phyloP scores from a whole-genome alignment of 2,797 vertebrate genomes.

The Threskiornis aethiopicus region DNA sequence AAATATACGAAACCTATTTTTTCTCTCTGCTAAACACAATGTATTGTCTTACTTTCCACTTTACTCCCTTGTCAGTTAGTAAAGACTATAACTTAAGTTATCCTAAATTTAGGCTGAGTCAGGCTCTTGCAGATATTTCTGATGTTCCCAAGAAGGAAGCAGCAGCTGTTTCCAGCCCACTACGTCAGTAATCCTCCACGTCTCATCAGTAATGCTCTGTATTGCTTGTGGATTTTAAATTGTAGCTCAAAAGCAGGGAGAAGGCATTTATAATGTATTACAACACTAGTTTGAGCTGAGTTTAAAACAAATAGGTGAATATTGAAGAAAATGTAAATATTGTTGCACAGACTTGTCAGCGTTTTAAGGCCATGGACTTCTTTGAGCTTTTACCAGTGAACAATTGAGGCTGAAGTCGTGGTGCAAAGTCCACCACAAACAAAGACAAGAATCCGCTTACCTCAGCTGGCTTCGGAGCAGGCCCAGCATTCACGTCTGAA shows the following conservation, averaged over 20 bases:
- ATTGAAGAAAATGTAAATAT: not conserved
- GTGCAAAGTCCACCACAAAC: slow-evolving; percentile 17
- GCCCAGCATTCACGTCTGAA: not conserved
- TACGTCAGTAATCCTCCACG: not conserved
- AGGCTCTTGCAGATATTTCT: not conserved
- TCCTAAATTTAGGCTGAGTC: slow-evolving; percentile 17
- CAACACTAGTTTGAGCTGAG: not conserved
- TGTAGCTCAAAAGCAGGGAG: not conserved
- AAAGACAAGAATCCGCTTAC: slow-evolving; percentile 41
- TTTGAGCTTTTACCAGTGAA: not conserved
- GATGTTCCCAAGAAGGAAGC: not conserved
- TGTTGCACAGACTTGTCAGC: not conserved
- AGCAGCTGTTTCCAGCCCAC: slow-evolving; percentile 33
- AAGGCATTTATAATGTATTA: not conserved
- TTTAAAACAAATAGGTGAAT: not conserved
- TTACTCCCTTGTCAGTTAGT: not conserved
- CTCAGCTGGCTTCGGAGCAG: slow-evolving; percentile 1
- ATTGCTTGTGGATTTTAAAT: not conserved
- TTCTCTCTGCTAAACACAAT: not conserved
- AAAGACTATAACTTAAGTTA: not conserved
- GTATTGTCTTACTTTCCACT: not conserved
- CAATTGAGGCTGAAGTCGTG: not conserved
- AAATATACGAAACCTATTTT: not conserved
- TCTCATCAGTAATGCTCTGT: not conserved
- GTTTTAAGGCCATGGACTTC: not conserved